These are phyloP conservation scores for Lapara coniferarum DNA, from an alignment of 2,888 invertebrate species.

Conservation along the genomic window DNA sequence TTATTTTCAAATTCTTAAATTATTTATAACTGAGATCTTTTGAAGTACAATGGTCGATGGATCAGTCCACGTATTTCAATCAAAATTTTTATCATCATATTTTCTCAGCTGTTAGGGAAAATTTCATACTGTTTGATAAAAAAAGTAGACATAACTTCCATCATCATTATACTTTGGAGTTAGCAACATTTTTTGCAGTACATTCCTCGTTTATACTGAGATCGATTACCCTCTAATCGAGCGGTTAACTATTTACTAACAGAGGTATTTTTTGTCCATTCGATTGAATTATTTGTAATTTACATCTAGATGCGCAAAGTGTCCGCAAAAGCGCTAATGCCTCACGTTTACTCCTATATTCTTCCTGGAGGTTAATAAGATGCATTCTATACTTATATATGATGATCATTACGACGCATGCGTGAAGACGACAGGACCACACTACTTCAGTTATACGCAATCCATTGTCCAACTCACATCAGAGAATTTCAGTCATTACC, in stretches of 20 bases:
- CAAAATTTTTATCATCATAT: neutral
- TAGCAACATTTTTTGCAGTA: conserved; percentile 69
- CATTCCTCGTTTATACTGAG: conserved; percentile 62
- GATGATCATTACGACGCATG: neutral
- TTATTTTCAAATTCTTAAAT: conserved; percentile 39
- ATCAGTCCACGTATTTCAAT: neutral
- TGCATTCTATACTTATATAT: neutral
- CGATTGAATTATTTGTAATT: conserved; percentile 55
- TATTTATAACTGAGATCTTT: conserved; percentile 57
- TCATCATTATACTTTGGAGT: conserved; percentile 50
- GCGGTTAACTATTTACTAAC: conserved; percentile 59
- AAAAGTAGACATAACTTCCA: conserved; percentile 27
- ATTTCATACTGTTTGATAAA: neutral
- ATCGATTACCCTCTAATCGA: conserved; percentile 67
- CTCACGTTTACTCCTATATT: neutral
- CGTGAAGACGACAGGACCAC: conserved; percentile 4
- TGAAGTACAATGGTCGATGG: conserved; percentile 13
- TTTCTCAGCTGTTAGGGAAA: neutral
- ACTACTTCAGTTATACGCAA: neutral
- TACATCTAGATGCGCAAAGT: conserved; percentile 29
- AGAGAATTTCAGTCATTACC: neutral
- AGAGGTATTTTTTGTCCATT: conserved; percentile 48
- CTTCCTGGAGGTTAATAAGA: neutral
- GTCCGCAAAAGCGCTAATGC: conserved; percentile 15
- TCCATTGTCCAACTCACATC: conserved; percentile 10